Base-by-base conservation (phyloP, 2,888 invertebrate species). In the Notocelia uddmanniana region DNA sequence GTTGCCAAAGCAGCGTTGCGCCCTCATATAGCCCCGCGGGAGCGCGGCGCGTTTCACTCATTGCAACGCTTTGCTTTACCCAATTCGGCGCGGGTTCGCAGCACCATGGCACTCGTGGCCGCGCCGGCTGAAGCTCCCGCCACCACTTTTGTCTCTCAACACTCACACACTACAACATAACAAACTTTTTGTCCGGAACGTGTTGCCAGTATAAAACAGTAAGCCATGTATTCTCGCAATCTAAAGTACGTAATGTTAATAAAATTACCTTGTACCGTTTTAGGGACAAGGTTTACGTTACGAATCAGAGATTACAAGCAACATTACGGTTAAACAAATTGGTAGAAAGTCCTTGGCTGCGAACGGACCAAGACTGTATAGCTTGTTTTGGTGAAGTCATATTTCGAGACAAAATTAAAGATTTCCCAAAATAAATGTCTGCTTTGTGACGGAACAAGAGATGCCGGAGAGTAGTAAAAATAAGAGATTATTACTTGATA, bases 1-100 rank as follows among this genome's bases (percentile, higher is more conserved):
- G 88, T 85, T 93, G 92, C 92, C 92, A 92, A 90, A 91, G 90
- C 86, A 85, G 83, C 83, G 85, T 83, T 85, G 85, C 84, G 87
- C 87, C 89, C 91, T 89, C 90, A 88, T 87, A 86, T 85, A 85
- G 87, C 82, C 74, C 75, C 77, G 77, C 77, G 80, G 81, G 79
- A 78, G 78, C 74, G 77, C 80, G 78, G 77, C 78, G 81, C 83
- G 86, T 77, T 77, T 76, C 80, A 79, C 79, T 78, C 78, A 81
- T 78, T 81, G 74, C 77, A 77, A 76, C 75, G 73, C 75, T 76
- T 68, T 82, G 83, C 83, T 85, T 84, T 85, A 83, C 84, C 89
- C 84, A 83, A 87, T 86, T 85, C 83, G 85, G 86, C 81, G 77
- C 80, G 83, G 73, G 66, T 76, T 71, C 73, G 73, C 74, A 66